Conservation (phyloP, 2,888 invertebrate species). For the Lamellibrachia satsuma region DNA sequence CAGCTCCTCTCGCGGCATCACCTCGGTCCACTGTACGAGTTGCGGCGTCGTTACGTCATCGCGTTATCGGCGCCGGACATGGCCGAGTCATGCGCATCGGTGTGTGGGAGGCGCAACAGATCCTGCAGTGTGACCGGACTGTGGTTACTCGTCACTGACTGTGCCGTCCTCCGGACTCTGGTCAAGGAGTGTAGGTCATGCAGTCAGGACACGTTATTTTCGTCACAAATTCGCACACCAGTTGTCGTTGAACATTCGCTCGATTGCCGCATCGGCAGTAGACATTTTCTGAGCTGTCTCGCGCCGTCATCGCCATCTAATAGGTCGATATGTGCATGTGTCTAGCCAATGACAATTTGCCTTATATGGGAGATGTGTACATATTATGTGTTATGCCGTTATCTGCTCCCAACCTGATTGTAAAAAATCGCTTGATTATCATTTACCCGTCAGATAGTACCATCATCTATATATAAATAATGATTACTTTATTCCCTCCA, state of each 20-base stretch:
- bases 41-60: neutral
- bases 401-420: no score
- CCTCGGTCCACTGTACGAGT: neutral
- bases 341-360: neutral
- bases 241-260: neutral
- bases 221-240: neutral
- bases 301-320: neutral
- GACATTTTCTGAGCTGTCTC: neutral
- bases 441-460: no score
- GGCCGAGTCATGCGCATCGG: neutral
- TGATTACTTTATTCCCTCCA: no score
- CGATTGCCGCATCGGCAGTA: neutral
- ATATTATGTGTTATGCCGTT: no score
- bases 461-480: no score
- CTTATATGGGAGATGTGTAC: no score
- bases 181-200: neutral
- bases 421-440: no score
- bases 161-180: neutral
- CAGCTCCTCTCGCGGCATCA: neutral
- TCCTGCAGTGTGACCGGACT: neutral
- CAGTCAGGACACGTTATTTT: neutral
- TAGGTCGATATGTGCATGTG: neutral
- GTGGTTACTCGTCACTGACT: neutral
- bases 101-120: neutral
- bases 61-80: neutral